Base-by-base conservation (phyloP, 2,797 vertebrate species). In the Sebastes taczanowskii region DNA sequence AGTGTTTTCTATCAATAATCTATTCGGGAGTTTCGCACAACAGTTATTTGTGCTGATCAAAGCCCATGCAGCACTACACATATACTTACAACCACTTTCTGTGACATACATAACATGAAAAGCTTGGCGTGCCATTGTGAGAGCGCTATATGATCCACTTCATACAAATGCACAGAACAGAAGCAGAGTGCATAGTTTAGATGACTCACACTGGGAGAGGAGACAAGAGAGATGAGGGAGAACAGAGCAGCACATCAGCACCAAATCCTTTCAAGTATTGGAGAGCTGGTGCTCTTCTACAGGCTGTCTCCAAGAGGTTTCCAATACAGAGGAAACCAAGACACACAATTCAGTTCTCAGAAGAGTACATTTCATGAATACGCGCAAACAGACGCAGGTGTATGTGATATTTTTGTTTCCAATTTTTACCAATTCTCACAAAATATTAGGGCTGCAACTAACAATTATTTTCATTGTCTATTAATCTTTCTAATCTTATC, bases 191-290 rank as follows among this genome's bases (percentile, higher is more conserved):
- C 67, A 59, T 3, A 55, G 70, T 74, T 74, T n/a, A 46, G 73
- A 84, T 88, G 88, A 91, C 83, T 90, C 88, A 91, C 74, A 67
- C 20, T 4, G 61, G 42, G 68, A 72, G 75, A 80, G 35, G 70
- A 69, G 67, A 78, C 5, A 11, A 70, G 72, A 71, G 68, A 71
- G 68, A 78, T 35, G 68, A 49, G 35, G 46, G 23, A 49, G 61
- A 83, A 30, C 29, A 20, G 25, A 52, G 71, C 65, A 55, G 62
- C 56, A 65, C 58, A 81, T 49, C 61, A 67, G 27, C 53, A 77
- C 7, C 16, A 20, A 66, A 78, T 60, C 71, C 84, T 84, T 90
- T 89, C 76, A 88, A 74, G 76, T 84, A 8, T 7, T 27, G 23
- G 8, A 67, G 69, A 82, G 64, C 60, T 42, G 11, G 34, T 55